Conservation (phyloP, 2,888 invertebrate genomes). For the Hyalella azteca region DNA sequence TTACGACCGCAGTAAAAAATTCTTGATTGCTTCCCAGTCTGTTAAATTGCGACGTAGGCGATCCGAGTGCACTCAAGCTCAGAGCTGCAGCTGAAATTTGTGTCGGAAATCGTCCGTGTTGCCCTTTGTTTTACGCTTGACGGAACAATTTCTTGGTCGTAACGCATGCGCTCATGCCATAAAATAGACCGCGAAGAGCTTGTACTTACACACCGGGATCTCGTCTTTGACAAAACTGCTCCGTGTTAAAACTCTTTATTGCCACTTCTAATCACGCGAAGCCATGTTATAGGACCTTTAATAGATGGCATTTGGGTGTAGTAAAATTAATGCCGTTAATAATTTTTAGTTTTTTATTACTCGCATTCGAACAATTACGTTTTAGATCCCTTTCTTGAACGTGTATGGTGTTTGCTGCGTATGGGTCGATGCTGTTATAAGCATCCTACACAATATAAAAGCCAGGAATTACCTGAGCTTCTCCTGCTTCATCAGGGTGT, state of each 20-base stretch:
- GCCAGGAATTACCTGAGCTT: no score
- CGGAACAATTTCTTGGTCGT: constrained; percentile 31
- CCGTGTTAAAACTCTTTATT: constrained; percentile 24
- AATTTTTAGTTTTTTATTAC: constrained; percentile 14
- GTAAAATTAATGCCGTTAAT: constrained; percentile 22
- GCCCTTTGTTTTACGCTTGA: constrained; percentile 27
- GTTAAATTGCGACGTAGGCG: constrained; percentile 30
- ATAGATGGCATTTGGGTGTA: background rate
- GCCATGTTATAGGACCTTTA: constrained; percentile 28
- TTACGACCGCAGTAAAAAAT: constrained; percentile 25
- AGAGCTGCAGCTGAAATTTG: constrained; percentile 17
- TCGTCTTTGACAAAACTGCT: constrained; percentile 24
- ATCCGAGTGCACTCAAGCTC: constrained; percentile 12
- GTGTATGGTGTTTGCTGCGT: background rate
- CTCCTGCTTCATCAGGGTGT: constrained; percentile 22
- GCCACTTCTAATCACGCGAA: constrained; percentile 17
- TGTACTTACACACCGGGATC: constrained; percentile 11
- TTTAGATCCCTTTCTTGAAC: constrained; percentile 20
- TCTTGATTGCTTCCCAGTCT: constrained; percentile 24
- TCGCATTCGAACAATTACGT: constrained; percentile 16
- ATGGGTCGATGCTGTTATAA: background rate
- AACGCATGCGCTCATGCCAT: constrained; percentile 27
- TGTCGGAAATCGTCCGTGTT: constrained; percentile 24
- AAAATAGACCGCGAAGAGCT: constrained; percentile 22
- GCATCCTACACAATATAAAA: no score